Base-by-base conservation (phyloP, 2,888 invertebrate genomes). In the Drosophila koepferae region DNA sequence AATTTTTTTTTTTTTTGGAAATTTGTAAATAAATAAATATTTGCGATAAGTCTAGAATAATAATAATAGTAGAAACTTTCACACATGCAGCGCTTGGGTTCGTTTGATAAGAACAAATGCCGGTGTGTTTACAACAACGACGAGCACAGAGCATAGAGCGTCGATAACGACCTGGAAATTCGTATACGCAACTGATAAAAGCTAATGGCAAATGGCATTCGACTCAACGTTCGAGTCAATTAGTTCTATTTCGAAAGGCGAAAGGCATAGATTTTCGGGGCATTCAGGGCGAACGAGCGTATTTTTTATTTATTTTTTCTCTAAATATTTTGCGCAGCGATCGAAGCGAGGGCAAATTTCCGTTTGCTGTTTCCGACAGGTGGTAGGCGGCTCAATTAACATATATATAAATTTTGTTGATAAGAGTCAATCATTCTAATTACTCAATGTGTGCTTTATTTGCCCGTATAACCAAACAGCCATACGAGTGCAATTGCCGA, bases 401-500 rank as follows among this genome's bases (percentile, higher is more conserved):
- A 28, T n/a, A 10, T n/a, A n/a, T 16, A n/a, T n/a, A 3, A 2
- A 23, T 23, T 14, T 23, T 1, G 6, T 2, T 31, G 84, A 84
- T 84, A 84, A 86, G 63, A 31, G 16, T 6, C 76, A 72, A 75
- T 82, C 82, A 79, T 49, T 66, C 55, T 86, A 76, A 86, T 89
- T 86, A 78, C 72, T 61, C 68, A 69, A 66, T 66, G 62, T 65
- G 68, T 46, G 28, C 6, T 28, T 28, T 64, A 56, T 41, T 43
- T 28, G 49, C 53, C n/a, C 16, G 38, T 16, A 14, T 14, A 38
- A 38, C 70, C n/a, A 4, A 51, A 59, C 56, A 72, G 72, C 34
- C 34, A 62, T 20, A 79, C 55, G 61, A 92, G 92, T 69, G 92
- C 92, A 31, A 89, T 92, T 80, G 92, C 90, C 60, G 92, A 92